A percentile compares a stretch with the other conserved stretches of the same genome.
These are phyloP conservation scores for Indri indri DNA, from an alignment of 2,113 vertebrate genomes.

Conservation along the genomic window DNA sequence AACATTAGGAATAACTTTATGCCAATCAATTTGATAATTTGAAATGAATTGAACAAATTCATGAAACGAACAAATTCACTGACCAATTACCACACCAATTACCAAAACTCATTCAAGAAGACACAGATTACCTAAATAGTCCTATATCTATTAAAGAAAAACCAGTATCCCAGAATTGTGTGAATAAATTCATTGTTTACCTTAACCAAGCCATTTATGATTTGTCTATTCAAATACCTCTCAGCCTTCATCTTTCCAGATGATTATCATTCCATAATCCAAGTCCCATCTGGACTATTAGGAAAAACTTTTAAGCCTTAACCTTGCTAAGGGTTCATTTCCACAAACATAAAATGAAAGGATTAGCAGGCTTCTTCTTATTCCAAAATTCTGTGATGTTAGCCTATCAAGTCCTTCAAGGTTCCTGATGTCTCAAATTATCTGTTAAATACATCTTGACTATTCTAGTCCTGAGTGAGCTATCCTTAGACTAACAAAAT, in stretches of 20 bases:
- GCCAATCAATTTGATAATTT: not conserved
- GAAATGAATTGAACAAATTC: not conserved
- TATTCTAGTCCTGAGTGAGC: not conserved
- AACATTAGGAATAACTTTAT: not conserved
- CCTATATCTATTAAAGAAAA: not conserved
- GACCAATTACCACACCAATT: not conserved
- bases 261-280: not conserved
- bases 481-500: not conserved
- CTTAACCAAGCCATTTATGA: not conserved
- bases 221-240: not conserved
- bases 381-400: not conserved
- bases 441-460: not conserved
- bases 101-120: not conserved
- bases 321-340: not conserved
- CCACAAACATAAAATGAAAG: slow-evolving; percentile 3
- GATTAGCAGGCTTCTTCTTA: not conserved
- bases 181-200: not conserved
- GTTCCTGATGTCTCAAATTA: not conserved
- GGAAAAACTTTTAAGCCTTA: not conserved
- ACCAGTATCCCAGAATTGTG: not conserved
- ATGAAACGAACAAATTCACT: not conserved
- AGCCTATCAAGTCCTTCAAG: not conserved
- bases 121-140: not conserved
- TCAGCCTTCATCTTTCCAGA: not conserved
- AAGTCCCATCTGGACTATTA: not conserved